Conservation (phyloP, 1,140 invertebrate species). For the Globodera ellingtonae region DNA sequence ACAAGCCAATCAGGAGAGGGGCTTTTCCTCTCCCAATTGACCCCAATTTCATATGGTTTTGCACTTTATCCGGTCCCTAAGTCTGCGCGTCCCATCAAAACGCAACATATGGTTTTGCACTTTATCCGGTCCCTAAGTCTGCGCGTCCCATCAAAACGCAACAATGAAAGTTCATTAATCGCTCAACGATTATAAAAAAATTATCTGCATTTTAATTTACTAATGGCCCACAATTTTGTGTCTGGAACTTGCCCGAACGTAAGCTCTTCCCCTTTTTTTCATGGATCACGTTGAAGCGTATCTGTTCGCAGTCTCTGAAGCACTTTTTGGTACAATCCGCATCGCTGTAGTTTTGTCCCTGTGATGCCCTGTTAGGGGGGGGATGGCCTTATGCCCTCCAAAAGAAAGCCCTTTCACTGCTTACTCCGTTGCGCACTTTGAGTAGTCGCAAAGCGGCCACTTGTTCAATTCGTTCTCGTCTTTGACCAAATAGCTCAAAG, state of each 20-base stretch:
- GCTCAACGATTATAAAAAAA: too few species aligned
- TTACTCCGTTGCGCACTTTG: slow-evolving; percentile 45
- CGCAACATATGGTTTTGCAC: too few species aligned
- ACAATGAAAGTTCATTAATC: too few species aligned
- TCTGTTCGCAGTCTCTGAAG: slow-evolving; percentile 58
- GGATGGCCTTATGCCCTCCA: background rate
- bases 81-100: too few species aligned
- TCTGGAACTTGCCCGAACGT: slow-evolving; percentile 44
- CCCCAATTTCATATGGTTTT: too few species aligned
- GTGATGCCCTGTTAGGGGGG: slow-evolving; percentile 45
- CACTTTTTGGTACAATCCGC: slow-evolving; percentile 56
- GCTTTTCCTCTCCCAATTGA: too few species aligned
- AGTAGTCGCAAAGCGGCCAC: slow-evolving; percentile 50
- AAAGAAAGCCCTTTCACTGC: slow-evolving; percentile 4
- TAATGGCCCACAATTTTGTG: background rate
- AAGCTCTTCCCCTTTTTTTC: slow-evolving; percentile 55
- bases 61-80: too few species aligned
- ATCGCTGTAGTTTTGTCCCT: slow-evolving; percentile 57
- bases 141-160: too few species aligned
- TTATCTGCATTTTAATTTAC: too few species aligned
- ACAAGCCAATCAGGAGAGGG: background rate
- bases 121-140: too few species aligned
- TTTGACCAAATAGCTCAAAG: slow-evolving; percentile 47
- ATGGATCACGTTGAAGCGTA: slow-evolving; percentile 58
- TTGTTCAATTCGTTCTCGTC: slow-evolving; percentile 39